Conservation (phyloP, 2,888 invertebrate genomes). For the Hypselothyrea guttata region DNA sequence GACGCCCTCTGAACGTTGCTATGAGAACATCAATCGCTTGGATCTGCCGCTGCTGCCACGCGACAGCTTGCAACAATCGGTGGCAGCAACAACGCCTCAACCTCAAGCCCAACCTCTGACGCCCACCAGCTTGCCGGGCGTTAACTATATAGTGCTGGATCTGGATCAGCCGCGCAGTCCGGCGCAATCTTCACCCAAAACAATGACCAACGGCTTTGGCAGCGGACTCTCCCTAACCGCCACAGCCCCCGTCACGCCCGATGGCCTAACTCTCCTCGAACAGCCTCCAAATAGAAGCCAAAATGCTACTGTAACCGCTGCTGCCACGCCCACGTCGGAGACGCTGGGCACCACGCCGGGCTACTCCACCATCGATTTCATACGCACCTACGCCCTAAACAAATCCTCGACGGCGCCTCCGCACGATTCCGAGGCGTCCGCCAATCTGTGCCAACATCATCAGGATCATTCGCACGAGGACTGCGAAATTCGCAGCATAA, state of each 20-base stretch:
- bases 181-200: slow-evolving; percentile 57
- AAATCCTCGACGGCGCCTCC: slow-evolving; percentile 83
- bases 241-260: slow-evolving; percentile 15
- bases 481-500: slow-evolving; percentile 90
- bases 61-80: slow-evolving; percentile 52
- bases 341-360: slow-evolving; percentile 58
- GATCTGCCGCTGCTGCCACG: slow-evolving; percentile 68
- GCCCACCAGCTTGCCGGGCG: slow-evolving; percentile 62
- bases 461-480: slow-evolving; percentile 85
- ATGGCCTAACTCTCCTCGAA: slow-evolving; percentile 11
- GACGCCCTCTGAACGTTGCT: slow-evolving; percentile 68
- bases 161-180: slow-evolving; percentile 80
- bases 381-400: slow-evolving; percentile 94
- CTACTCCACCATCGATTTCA: slow-evolving; percentile 91
- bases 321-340: slow-evolving; percentile 9
- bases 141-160: slow-evolving; percentile 82
- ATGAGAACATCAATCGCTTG: slow-evolving; percentile 77
- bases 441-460: slow-evolving; percentile 81
- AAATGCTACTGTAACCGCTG: neutral
- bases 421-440: slow-evolving; percentile 38
- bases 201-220: slow-evolving; percentile 42
- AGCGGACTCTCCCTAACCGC: slow-evolving; percentile 55
- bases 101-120: slow-evolving; percentile 53
- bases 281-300: slow-evolving; percentile 7
- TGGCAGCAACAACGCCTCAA: slow-evolving; percentile 16